Base-by-base conservation (phyloP, 2,888 invertebrate genomes). In the Lymantria monacha region DNA sequence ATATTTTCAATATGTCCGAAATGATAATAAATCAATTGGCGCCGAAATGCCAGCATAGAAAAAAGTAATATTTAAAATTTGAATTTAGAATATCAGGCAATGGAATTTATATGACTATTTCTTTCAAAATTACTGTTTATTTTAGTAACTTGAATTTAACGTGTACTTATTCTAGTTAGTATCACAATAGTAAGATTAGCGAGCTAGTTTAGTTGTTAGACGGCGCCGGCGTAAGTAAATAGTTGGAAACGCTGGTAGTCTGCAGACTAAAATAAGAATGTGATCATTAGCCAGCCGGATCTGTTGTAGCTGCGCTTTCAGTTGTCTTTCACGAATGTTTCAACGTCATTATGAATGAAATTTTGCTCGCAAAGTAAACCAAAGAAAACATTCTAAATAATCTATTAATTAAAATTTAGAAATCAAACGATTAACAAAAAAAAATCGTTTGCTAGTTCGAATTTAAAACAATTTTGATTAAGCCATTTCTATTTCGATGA, bases 181-280 rank as follows among this genome's bases (percentile, higher is more conserved):
- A 22, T 22, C 22, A 22, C 22, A 22, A 22, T 22, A 22, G 22
- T 5, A n/a, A n/a, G n/a, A n/a, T n/a, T 22, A 22, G 22, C 22
- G 5, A 22, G 22, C 22, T 22, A 22, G 22, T 22, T 22, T 12
- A 56, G 46, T 45, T 51, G 49, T 50, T 36, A 51, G 46, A 41
- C 52, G 41, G 45, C 45, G 45, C 49, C 51, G 33, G 22, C 41
- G 9, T 22, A 31, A 38, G 38, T 50, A 69, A 56, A 62, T 68
- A 57, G 54, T 51, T 61, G 49, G 53, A 57, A 63, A 53, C 59
- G 53, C 46, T 62, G 49, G 49, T 51, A 55, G 57, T 59, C 54
- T 62, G 57, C 44, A 57, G 55, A 51, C 69, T 67, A 69, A 69
- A 67, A 69, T 67, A 67, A 67, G 59, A 69, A 59, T 57, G 51